Percentiles rank a stretch among this genome's conserved stretches.
Conservation (phyloP, 2,888 invertebrate genomes). For the Lucinisca nassula region DNA sequence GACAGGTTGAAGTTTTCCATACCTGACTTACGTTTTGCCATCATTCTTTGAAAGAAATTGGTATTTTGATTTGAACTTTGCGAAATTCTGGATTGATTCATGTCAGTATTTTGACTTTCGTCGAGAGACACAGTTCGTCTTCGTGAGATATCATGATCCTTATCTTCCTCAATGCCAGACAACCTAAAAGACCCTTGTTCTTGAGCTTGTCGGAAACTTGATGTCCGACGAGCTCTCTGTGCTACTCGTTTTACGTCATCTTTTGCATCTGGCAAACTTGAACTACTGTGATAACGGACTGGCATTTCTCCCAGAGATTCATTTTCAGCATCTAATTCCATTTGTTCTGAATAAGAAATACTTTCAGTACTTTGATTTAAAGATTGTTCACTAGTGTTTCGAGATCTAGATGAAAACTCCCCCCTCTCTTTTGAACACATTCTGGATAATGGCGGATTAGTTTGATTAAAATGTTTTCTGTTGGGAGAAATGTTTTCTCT, state of each 20-base stretch:
- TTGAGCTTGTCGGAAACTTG: slow-evolving; percentile 74
- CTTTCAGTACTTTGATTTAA: neutral
- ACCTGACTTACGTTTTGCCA: slow-evolving; percentile 74
- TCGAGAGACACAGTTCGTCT: slow-evolving; percentile 40
- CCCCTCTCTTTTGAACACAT: slow-evolving; percentile 6
- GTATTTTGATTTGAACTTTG: slow-evolving; percentile 69
- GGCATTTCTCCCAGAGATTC: slow-evolving; percentile 24
- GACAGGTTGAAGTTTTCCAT: slow-evolving; percentile 61
- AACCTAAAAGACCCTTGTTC: slow-evolving; percentile 62
- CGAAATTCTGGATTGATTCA: slow-evolving; percentile 32
- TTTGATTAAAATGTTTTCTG: neutral
- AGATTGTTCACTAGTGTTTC: neutral
- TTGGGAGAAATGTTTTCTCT: slow-evolving; percentile 28
- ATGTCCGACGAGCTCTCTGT: slow-evolving; percentile 66
- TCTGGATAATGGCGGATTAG: neutral
- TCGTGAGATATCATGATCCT: slow-evolving; percentile 32
- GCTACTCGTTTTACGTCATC: slow-evolving; percentile 57
- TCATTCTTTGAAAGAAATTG: slow-evolving; percentile 79
- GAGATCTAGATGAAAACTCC: neutral
- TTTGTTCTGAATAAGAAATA: slow-evolving; percentile 38
- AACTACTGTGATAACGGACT: slow-evolving; percentile 54
- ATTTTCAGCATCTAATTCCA: slow-evolving; percentile 53
- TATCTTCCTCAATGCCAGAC: slow-evolving; percentile 58
- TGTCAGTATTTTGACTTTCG: slow-evolving; percentile 37
- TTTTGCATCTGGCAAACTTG: slow-evolving; percentile 65